A percentile compares a stretch with the other conserved stretches of the same genome.
phyloP scores from a whole-genome alignment of 1,140 invertebrate genomes.

The Philotrypesis tridentata region DNA sequence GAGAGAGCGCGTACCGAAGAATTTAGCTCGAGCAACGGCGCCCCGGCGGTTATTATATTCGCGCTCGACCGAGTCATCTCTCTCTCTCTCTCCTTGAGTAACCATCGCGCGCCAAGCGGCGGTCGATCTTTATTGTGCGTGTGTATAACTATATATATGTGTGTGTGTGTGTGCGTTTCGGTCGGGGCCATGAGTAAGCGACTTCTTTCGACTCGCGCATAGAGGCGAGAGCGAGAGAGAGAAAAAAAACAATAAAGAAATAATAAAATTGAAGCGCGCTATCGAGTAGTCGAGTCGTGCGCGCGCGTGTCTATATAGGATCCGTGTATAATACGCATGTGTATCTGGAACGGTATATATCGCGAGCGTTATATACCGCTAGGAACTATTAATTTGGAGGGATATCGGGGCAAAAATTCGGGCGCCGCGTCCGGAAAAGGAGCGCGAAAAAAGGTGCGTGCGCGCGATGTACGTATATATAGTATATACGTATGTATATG shows the following conservation, averaged over 20 bases:
- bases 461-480: not conserved
- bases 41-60: constrained; percentile 4
- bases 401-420: constrained; percentile 2
- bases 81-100: not conserved
- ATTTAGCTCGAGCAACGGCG: constrained; percentile 16
- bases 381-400: constrained; percentile 22
- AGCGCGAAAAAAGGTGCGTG: too few species aligned
- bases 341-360: constrained; percentile 10
- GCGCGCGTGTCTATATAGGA: not conserved
- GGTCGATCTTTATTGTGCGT: too few species aligned
- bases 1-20: not conserved
- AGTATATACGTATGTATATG: not conserved
- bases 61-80: constrained; percentile 3
- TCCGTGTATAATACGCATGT: not conserved
- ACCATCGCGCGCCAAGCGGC: not conserved
- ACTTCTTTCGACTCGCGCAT: not conserved
- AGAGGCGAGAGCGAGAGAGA: not conserved
- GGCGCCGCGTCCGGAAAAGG: not conserved
- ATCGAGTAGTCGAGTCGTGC: not conserved
- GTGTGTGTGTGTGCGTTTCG: not conserved
- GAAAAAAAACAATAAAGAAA: not conserved
- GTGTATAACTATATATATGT: too few species aligned
- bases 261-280: not conserved
- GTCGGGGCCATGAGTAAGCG: constrained; percentile 11
- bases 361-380: constrained; percentile 20